Evolutionary conservation across 2,797 vertebrate species (phyloP).

Genomic region (Hippopotamyrus pictus): DNA sequence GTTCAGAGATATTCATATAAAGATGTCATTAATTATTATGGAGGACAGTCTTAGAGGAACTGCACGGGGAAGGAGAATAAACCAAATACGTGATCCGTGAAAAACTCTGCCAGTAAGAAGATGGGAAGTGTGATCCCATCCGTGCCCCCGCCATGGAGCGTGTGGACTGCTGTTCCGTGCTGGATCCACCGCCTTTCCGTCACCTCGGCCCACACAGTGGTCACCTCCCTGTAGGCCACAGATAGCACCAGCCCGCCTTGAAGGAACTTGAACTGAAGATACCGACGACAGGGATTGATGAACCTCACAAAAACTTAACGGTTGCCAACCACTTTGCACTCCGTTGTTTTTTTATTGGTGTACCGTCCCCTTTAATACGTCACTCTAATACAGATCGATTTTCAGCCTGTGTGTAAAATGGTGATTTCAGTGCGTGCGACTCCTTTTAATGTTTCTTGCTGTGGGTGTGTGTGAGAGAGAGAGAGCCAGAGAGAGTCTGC

Average conservation of each 20-base stretch:
- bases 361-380: slow-evolving; percentile 27
- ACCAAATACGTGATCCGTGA: slow-evolving; percentile 15
- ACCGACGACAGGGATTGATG: not conserved
- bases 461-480: not conserved
- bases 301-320: not conserved
- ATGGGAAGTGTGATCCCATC: not conserved
- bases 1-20: slow-evolving; percentile 26
- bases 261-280: not conserved
- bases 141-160: not conserved
- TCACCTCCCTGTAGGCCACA: not conserved
- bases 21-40: slow-evolving; percentile 2
- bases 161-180: not conserved
- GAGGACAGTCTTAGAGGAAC: slow-evolving; percentile 10
- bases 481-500: not conserved
- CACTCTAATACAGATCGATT: slow-evolving; percentile 35
- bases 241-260: not conserved
- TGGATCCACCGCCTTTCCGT: not conserved
- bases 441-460: not conserved
- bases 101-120: not conserved
- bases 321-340: slow-evolving; percentile 25
- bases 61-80: slow-evolving; percentile 13
- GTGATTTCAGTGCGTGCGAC: not conserved
- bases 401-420: slow-evolving; percentile 21
- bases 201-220: not conserved
- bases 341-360: slow-evolving; percentile 15